Conservation (phyloP, 2,113 vertebrate genomes). For the Siniperca chuatsi region DNA sequence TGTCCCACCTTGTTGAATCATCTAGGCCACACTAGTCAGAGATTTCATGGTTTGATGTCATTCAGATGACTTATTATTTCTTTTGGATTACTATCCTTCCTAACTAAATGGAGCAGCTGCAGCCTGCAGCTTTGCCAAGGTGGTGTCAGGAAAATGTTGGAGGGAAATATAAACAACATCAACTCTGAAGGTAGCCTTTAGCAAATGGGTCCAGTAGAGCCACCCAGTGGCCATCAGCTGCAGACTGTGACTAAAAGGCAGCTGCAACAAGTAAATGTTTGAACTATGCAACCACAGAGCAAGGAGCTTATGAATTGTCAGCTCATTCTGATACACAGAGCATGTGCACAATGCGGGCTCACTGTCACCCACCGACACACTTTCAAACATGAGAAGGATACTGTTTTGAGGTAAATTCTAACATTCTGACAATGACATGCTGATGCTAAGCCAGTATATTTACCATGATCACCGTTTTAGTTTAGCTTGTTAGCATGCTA, state of each 20-base stretch:
- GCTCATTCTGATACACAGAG: background rate
- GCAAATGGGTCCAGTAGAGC: conserved; percentile 28
- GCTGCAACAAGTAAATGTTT: background rate
- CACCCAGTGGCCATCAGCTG: conserved; percentile 41
- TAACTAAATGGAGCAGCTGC: conserved; percentile 19
- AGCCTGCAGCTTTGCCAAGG: conserved; percentile 24
- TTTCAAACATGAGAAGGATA: background rate
- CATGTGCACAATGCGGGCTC: too few species aligned
- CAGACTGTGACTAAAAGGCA: background rate
- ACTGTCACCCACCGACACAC: background rate
- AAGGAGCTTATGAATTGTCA: background rate
- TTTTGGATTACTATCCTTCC: background rate
- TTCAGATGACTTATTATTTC: background rate
- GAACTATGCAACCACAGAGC: background rate
- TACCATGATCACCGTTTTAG: too few species aligned
- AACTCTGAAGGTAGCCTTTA: background rate
- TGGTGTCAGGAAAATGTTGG: conserved; percentile 20
- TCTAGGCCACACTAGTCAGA: background rate
- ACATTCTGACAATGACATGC: too few species aligned
- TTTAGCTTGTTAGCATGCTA: too few species aligned
- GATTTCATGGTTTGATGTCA: background rate
- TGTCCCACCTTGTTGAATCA: background rate
- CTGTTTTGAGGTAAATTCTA: too few species aligned
- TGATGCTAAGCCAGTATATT: too few species aligned
- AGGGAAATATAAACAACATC: conserved; percentile 12